Conservation (phyloP, 2,113 vertebrate genomes). For the Pseudonaja textilis region DNA sequence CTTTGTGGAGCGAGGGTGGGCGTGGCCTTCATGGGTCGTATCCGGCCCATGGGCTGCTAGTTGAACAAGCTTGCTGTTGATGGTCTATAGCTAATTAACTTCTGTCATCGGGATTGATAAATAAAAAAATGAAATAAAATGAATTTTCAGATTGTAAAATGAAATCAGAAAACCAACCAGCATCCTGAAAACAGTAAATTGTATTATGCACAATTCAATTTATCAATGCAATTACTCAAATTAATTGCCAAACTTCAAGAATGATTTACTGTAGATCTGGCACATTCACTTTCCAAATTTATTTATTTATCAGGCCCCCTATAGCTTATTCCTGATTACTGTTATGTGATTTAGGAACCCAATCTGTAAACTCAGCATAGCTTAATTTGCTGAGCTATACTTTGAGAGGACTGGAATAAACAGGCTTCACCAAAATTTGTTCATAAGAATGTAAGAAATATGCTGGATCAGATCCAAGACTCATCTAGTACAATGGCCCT, state of each 20-base stretch:
- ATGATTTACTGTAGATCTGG: not conserved
- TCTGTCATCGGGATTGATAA: not conserved
- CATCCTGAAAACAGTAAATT: not conserved
- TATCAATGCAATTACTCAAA: too few relatives aligned
- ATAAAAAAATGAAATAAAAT: not conserved
- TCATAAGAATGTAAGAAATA: not conserved
- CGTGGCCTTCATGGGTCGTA: rapidly evolving
- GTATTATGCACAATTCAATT: not conserved
- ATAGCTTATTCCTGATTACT: not conserved
- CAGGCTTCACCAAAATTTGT: not conserved
- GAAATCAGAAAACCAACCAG: not conserved
- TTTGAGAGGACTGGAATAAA: not conserved
- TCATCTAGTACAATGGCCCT: not conserved
- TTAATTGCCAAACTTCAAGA: not conserved
- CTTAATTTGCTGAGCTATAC: not conserved
- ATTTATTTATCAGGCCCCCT: not conserved
- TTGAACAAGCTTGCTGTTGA: not conserved
- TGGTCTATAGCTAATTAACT: not conserved
- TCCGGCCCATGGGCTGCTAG: rapidly evolving
- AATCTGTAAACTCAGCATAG: not conserved
- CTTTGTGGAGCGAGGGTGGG: not conserved
- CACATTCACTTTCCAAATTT: not conserved
- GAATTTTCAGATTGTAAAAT: not conserved
- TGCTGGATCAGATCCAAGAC: not conserved
- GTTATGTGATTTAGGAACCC: not conserved